Percentiles rank a stretch among this genome's conserved stretches.
Conservation (phyloP, 1,140 invertebrate species). For the Acyrthosiphon pisum region DNA sequence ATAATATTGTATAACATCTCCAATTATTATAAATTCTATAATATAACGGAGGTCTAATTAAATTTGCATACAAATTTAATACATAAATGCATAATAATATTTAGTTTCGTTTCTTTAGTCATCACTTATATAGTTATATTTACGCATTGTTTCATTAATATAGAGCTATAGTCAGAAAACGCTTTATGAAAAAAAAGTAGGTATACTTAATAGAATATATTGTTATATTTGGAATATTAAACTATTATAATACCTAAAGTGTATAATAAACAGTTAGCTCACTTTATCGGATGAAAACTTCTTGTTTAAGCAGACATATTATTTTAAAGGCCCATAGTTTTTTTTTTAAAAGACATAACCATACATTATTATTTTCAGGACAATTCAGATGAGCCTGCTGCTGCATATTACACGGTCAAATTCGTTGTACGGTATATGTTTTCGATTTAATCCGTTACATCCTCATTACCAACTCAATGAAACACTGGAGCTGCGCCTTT, state of each 20-base stretch:
- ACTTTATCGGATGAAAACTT: not conserved
- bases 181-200: not conserved
- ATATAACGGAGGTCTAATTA: not conserved
- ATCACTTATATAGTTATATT: not conserved
- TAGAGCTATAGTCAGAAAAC: not conserved
- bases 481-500: not conserved
- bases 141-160: not conserved
- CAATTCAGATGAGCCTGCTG: not conserved
- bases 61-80: not conserved
- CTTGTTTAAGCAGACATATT: not conserved
- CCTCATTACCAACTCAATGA: constrained; percentile 37
- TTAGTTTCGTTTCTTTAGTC: not conserved
- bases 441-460: constrained; percentile 52
- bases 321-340: not conserved
- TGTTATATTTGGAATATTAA: not conserved
- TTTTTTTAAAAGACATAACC: not conserved
- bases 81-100: not conserved
- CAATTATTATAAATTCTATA: not conserved
- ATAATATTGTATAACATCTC: not conserved
- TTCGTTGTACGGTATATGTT: constrained; percentile 26
- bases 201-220: not conserved
- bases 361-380: not conserved
- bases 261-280: not conserved
- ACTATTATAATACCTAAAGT: not conserved
- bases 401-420: constrained; percentile 8